Percentiles rank a stretch among this genome's conserved stretches.
Evolutionary conservation across 92 coral and sea anemone species (phyloP).

Genomic region (Ricordea florida): DNA sequence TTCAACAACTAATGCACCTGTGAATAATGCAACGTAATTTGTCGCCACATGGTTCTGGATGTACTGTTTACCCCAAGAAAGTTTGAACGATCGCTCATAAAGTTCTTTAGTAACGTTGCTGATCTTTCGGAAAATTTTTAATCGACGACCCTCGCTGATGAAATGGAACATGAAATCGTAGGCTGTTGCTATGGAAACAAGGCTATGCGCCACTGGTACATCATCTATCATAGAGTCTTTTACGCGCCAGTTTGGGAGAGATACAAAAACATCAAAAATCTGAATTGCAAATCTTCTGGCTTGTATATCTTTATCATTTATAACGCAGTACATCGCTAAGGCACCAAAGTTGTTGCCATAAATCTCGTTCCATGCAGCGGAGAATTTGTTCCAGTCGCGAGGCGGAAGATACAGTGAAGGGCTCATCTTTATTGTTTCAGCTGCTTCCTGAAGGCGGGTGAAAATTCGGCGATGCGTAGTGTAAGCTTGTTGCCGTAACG

Average conservation of each 20-base stretch:
- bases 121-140: constrained; percentile 24
- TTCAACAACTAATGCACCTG: constrained; percentile 52
- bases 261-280: constrained; percentile 43
- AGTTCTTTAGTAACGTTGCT: constrained; percentile 14
- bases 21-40: constrained; percentile 68
- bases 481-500: constrained; percentile 34
- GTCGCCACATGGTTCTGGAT: constrained; percentile 88
- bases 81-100: constrained; percentile 33
- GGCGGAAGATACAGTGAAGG: constrained; percentile 48
- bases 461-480: constrained; percentile 61
- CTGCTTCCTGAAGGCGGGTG: constrained; percentile 37
- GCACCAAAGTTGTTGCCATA: constrained; percentile 63
- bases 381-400: constrained; percentile 35
- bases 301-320: constrained; percentile 42
- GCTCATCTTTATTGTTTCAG: constrained; percentile 4
- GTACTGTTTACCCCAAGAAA: constrained; percentile 67
- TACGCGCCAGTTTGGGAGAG: constrained; percentile 61
- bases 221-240: constrained; percentile 51
- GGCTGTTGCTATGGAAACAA: constrained; percentile 76
- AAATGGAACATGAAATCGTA: constrained; percentile 62
- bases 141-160: constrained; percentile 48
- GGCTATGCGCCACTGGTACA: constrained; percentile 75
- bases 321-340: constrained; percentile 65
- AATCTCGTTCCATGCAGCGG: constrained; percentile 67
- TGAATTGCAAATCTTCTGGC: constrained; percentile 50